Evolutionary conservation across 2,888 invertebrate species (phyloP).

Genomic region (Omphaloscelis lunosa): DNA sequence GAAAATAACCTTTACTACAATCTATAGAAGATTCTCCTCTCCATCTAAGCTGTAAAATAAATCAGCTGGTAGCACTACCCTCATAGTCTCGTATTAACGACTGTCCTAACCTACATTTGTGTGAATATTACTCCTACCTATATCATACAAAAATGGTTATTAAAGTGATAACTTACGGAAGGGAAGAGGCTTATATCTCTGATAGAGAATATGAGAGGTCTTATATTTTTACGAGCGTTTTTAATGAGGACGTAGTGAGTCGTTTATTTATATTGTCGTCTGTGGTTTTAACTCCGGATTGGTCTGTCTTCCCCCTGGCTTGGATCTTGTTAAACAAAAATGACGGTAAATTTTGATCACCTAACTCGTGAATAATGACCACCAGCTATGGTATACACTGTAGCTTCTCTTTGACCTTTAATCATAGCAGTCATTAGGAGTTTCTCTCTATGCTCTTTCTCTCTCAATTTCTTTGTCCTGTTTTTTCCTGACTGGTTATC

Average conservation of each 20-base stretch:
- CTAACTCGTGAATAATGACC: not conserved
- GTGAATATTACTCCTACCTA: constrained; percentile 62
- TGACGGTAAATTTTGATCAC: not conserved
- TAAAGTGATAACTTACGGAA: constrained; percentile 61
- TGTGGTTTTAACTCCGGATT: constrained; percentile 33
- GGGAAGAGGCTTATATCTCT: constrained; percentile 62
- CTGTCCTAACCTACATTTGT: constrained; percentile 62
- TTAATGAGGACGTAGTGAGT: constrained; percentile 58
- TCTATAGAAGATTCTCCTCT: constrained; percentile 44
- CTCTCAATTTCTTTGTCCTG: not conserved
- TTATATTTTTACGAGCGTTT: constrained; percentile 61
- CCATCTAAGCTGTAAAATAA: constrained; percentile 58
- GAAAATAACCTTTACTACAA: constrained; percentile 28
- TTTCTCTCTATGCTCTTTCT: not conserved
- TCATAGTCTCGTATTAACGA: constrained; percentile 62
- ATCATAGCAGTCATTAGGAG: not conserved
- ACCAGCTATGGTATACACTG: not conserved
- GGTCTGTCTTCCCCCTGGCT: not conserved
- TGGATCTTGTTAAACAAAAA: constrained; percentile 1
- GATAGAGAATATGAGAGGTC: constrained; percentile 61
- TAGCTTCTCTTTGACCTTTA: not conserved
- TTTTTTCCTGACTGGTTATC: not conserved
- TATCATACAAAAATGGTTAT: constrained; percentile 64
- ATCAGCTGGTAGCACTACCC: constrained; percentile 61
- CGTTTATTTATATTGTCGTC: constrained; percentile 45